phyloP scores from a whole-genome alignment of 2,888 invertebrate genomes.

The Scaptomyza caliginosa region DNA sequence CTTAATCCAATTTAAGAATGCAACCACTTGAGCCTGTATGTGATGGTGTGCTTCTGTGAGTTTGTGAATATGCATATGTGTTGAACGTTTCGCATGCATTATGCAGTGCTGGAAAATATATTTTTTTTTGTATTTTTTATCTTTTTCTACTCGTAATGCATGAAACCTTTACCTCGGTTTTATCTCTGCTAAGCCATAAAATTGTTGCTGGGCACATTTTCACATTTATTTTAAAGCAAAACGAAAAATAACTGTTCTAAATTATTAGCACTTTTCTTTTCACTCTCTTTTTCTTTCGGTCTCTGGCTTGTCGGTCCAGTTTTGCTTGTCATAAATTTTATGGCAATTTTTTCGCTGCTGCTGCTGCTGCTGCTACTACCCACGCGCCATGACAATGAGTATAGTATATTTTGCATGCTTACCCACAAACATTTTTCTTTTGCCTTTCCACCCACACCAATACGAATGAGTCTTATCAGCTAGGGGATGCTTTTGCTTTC shows the following conservation, averaged over 20 bases:
- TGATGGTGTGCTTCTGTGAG: conserved; percentile 9
- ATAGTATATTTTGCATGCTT: conserved; percentile 64
- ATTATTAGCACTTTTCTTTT: conserved; percentile 21
- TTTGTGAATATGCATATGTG: conserved; percentile 28
- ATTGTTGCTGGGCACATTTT: conserved; percentile 40
- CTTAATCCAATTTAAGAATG: conserved; percentile 80
- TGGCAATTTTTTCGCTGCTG: conserved; percentile 52
- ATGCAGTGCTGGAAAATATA: conserved; percentile 41
- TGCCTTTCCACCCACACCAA: neutral
- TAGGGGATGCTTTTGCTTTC: conserved; percentile 35
- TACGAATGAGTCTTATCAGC: conserved; percentile 62
- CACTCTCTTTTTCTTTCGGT: neutral
- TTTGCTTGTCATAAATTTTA: conserved; percentile 60
- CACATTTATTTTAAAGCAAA: conserved; percentile 38
- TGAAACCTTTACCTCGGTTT: conserved; percentile 30
- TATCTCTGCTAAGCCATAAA: conserved; percentile 56
- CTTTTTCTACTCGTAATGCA: conserved; percentile 28
- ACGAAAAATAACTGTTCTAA: conserved; percentile 36
- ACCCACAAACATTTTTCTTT: conserved; percentile 38
- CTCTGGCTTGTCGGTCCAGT: conserved; percentile 19
- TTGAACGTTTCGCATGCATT: conserved; percentile 35
- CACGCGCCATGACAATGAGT: conserved; percentile 19
- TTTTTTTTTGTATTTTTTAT: conserved; percentile 1
- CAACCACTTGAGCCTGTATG: conserved; percentile 72
- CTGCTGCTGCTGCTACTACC: conserved; percentile 3